Conservation (phyloP, 2,113 vertebrate genomes). For the Eudyptes chrysolophus region DNA sequence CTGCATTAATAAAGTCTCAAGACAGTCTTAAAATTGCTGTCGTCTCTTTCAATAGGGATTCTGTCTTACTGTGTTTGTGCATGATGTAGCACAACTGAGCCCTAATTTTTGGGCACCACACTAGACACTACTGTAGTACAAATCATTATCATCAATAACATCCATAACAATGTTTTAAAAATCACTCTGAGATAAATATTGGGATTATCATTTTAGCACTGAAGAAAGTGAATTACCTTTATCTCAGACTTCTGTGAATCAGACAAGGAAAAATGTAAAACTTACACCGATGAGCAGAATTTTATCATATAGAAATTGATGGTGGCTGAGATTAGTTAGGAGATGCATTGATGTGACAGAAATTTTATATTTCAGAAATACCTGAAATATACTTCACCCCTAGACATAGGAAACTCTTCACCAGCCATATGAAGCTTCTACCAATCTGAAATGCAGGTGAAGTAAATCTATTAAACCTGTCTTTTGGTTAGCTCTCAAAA, state of each 20-base stretch:
- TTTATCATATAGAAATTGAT: not conserved
- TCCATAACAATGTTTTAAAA: not conserved
- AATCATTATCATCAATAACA: not conserved
- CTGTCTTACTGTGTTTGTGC: not conserved
- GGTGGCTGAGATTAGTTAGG: not conserved
- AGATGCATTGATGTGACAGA: not conserved
- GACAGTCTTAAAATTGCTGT: not conserved
- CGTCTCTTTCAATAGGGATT: not conserved
- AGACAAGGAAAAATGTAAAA: not conserved
- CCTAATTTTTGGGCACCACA: not conserved
- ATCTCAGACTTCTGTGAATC: not conserved
- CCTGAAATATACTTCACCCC: not conserved
- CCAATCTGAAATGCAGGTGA: not conserved
- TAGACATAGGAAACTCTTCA: not conserved
- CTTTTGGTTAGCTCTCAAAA: not conserved
- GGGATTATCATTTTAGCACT: not conserved
- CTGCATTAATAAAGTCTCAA: not conserved
- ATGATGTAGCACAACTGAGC: not conserved
- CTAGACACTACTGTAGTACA: not conserved
- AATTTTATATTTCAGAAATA: not conserved
- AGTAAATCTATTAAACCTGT: not conserved
- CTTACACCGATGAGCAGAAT: not conserved
- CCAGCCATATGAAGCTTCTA: not conserved
- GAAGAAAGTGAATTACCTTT: not conserved
- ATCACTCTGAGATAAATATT: not conserved